A percentile compares a stretch with the other conserved stretches of the same genome.
Conservation (phyloP, 2,113 vertebrate genomes). For the Aegotheles bennettii region DNA sequence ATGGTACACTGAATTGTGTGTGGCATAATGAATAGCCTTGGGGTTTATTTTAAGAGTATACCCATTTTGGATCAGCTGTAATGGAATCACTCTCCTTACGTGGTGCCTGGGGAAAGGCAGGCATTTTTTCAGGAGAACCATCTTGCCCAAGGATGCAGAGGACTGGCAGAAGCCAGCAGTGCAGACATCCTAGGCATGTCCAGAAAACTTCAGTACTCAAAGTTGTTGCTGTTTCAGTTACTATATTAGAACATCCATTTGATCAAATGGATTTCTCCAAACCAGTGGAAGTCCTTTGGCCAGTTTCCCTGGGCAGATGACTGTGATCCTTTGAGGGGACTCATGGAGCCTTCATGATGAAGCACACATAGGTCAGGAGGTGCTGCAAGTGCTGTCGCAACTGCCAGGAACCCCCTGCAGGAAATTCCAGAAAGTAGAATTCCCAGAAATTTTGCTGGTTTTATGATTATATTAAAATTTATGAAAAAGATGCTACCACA, state of each 20-base stretch:
- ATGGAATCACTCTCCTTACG: not conserved
- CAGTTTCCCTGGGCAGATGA: not conserved
- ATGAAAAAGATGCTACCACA: not conserved
- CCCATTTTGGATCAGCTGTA: not conserved
- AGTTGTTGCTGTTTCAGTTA: not conserved
- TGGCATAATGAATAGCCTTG: not conserved
- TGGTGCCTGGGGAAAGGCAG: not conserved
- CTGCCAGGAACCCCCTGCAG: not conserved
- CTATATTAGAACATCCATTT: too few relatives aligned
- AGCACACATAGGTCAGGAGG: rapidly evolving
- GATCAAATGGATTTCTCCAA: not conserved
- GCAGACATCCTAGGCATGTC: not conserved
- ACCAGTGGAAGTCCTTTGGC: not conserved
- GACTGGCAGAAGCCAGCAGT: not conserved
- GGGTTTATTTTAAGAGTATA: not conserved
- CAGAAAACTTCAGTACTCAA: not conserved
- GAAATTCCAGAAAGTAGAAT: not conserved
- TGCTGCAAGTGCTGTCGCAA: not conserved
- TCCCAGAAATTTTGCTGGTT: not conserved
- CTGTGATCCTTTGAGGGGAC: not conserved
- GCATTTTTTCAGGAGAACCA: not conserved
- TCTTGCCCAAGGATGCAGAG: not conserved
- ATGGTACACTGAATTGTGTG: not conserved
- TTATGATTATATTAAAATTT: not conserved
- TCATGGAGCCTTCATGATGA: not conserved